Base-by-base conservation (phyloP, 1,140 invertebrate genomes). In the Penaeus vannamei region DNA sequence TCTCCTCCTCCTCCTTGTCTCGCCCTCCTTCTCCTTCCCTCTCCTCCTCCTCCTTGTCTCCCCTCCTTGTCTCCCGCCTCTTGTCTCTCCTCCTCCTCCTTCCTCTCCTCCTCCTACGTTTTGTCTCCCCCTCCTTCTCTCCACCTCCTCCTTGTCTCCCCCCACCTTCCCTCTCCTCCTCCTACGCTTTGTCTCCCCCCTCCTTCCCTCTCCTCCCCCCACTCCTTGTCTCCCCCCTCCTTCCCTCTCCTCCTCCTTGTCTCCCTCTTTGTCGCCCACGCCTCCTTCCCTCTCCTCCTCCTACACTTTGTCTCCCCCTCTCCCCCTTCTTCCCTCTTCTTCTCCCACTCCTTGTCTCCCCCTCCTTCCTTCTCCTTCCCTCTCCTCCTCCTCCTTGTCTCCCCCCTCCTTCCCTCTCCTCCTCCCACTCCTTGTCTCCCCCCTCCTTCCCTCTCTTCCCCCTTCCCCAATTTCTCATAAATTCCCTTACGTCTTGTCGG, bases 401-500 rank as follows among this genome's bases (percentile, higher is more conserved):
- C 32, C n/a, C 76, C 20, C 19, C 42, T 79, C 32, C 42, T 79
- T 36, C 23, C 42, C 42, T 22, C 42, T 23, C 42, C 29, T 36
- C 42, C 20, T 22, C 29, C 42, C 42, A 42, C 29, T 46, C 32
- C 20, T 79, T 19, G 8, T 12, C 32, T 36, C 22, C 23, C 77
- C 23, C 42, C 62, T 36, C 32, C 42, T 22, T 46, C 32, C 76
- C 12, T 23, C 62, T 64, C 62, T 19, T 64, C 62, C n/a, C 64
- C 14, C 29, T 7, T 17, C 66, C 19, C 66, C 32, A 26, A 10
- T 72, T 19, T 72, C 66, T 32, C 26, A 36, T 23, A 23, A 23
- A 53, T 29, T 83, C 81, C 53, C 81, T 84, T 36, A n/a, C 32
- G 61, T 20, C 42, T 36, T 66, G 32, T 84, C 53, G 53, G 17